These are phyloP conservation scores for Amphiura filiformis DNA, from an alignment of 35 echinoderm and acorn worm species.

Conservation along the genomic window DNA sequence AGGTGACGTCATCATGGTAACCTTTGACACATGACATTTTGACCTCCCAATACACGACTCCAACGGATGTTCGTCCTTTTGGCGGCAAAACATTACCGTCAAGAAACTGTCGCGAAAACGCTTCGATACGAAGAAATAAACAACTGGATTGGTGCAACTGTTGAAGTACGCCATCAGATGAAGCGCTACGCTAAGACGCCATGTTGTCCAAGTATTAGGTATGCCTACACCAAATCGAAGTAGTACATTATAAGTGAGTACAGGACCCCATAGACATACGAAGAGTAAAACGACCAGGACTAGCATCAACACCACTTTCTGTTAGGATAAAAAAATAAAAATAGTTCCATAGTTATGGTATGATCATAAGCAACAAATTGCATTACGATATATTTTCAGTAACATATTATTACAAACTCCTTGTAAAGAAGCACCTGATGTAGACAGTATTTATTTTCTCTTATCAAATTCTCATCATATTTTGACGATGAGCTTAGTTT, in stretches of 20 bases:
- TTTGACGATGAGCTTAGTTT: neutral
- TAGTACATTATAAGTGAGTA: neutral
- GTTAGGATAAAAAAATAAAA: neutral
- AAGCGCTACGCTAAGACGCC: neutral
- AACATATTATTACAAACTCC: neutral
- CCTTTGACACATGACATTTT: neutral
- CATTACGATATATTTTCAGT: neutral
- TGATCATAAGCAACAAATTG: neutral
- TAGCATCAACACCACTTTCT: neutral
- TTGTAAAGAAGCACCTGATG: neutral
- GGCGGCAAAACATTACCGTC: neutral
- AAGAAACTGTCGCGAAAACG: neutral
- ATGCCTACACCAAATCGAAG: neutral
- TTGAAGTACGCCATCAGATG: constrained; percentile 3
- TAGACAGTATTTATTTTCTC: neutral
- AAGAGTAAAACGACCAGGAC: neutral
- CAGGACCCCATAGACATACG: neutral
- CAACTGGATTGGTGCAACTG: neutral
- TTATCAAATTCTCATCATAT: neutral
- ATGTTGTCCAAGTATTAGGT: neutral
- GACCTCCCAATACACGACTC: neutral
- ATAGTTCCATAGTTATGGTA: neutral
- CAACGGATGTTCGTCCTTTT: neutral
- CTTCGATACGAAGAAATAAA: neutral
- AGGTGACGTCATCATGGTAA: neutral